Base-by-base conservation (phyloP, 2,797 vertebrate genomes). In the Leptoclinus maculatus region DNA sequence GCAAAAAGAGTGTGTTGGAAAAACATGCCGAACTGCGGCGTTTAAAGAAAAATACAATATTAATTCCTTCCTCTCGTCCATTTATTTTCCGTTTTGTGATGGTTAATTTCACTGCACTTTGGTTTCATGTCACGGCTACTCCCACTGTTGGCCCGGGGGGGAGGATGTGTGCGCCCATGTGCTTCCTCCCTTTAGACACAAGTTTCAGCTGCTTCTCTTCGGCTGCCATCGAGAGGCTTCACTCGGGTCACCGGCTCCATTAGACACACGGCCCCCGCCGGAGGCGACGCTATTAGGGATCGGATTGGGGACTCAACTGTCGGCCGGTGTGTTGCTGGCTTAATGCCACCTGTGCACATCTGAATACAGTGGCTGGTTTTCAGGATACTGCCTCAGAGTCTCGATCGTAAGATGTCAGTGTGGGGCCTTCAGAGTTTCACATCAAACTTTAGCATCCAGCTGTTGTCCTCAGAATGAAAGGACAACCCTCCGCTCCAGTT, bases 381-480 rank as follows among this genome's bases (percentile, higher is more conserved):
- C 8, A 25, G 36, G 29, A 29, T 23, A 16, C 57, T 23, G 32
- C 27, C 39, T 12, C 62, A 67, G 36, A 54, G 29, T 65, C 49
- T 47, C 2, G 3, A 25, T 64, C 19, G 29, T 27, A 68, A 53
- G 56, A 38, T 36, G 62, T 59, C 21, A 23, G 2, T 25, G 41
- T 63, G 65, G 65, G n/a, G 17, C 62, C 59, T 32, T 36, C 6
- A 25, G 4, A 64, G 51, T 53, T 39, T 58, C 41, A 51, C 13
- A 67, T 67, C 62, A 49, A 64, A 63, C 41, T 7, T 9, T 41
- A 4, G 21, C 58, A 43, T 68, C 56, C 34, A 63, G 49, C 41
- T 59, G 38, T 23, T 66, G 64, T 58, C 62, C n/a, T 63, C 58
- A 54, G 58, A 78, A 79, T 75, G 71, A 80, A 29, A 71, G 23